phyloP scores from a whole-genome alignment of 2,113 vertebrate genomes.

The Donacobius atricapilla region DNA sequence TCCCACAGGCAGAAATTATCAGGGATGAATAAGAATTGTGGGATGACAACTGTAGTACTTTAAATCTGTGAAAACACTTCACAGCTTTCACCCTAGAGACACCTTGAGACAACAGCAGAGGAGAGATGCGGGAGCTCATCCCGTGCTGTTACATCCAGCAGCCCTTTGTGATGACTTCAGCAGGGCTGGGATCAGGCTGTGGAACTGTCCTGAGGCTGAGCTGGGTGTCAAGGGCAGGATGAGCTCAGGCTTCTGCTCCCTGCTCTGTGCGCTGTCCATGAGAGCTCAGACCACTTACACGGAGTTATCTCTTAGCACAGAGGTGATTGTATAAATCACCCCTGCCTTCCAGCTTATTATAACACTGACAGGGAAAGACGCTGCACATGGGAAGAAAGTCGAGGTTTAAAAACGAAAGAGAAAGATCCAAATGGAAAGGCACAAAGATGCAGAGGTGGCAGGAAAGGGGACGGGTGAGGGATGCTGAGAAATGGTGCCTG shows the following conservation, averaged over 20 bases:
- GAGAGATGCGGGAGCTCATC: not conserved
- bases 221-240: not conserved
- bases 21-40: slow-evolving; percentile 13
- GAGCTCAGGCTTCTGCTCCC: slow-evolving; percentile 23
- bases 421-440: not conserved
- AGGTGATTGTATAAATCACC: not conserved
- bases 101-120: not conserved
- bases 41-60: slow-evolving; percentile 9
- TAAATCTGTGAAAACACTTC: not conserved
- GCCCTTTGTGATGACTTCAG: not conserved
- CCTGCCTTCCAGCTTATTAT: not conserved
- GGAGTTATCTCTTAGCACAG: not conserved
- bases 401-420: not conserved
- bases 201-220: not conserved
- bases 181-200: slow-evolving; percentile 19
- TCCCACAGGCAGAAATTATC: slow-evolving; percentile 29
- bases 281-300: not conserved
- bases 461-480: not conserved
- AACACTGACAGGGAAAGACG: not conserved
- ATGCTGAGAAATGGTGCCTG: not conserved
- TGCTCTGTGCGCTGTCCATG: not conserved
- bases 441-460: not conserved
- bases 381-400: not conserved
- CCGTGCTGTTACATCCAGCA: not conserved
- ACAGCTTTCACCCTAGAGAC: not conserved